Evolutionary conservation across 2,797 vertebrate species (phyloP).

Genomic region (Coreius guichenoti): DNA sequence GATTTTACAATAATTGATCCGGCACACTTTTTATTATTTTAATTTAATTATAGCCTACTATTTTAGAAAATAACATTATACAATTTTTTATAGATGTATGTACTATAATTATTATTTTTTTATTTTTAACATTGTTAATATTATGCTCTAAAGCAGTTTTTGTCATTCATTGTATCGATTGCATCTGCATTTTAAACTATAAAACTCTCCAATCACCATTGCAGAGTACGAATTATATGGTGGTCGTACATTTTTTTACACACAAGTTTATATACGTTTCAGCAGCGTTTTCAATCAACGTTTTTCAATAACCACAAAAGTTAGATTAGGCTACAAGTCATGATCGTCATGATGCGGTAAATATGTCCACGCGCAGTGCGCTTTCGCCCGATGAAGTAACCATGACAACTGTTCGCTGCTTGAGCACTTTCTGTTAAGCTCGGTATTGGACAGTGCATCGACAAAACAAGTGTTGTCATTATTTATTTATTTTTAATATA

Average conservation of each 20-base stretch:
- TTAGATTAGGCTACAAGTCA: not conserved
- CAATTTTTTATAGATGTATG: not conserved
- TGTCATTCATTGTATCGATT: not conserved
- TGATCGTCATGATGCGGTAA: not conserved
- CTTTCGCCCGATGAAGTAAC: not conserved
- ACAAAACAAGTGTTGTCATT: not conserved
- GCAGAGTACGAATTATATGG: not conserved
- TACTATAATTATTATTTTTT: not conserved
- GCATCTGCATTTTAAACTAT: not conserved
- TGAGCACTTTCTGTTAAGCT: not conserved
- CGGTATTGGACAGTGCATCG: not conserved
- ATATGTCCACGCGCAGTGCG: not conserved
- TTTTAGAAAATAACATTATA: not conserved
- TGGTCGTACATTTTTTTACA: not conserved
- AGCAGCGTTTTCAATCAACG: not conserved
- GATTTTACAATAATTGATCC: not conserved
- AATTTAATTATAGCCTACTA: not conserved
- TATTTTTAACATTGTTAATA: not conserved
- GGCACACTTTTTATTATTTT: not conserved
- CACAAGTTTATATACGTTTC: no score
- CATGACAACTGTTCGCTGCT: not conserved
- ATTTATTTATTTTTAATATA: not conserved
- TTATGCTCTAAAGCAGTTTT: not conserved
- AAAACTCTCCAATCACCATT: not conserved
- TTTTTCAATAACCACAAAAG: no score